Percentiles rank a stretch among this genome's conserved stretches.
Evolutionary conservation across 1,140 invertebrate species (phyloP).

Genomic region (Rhopalosiphum padi): DNA sequence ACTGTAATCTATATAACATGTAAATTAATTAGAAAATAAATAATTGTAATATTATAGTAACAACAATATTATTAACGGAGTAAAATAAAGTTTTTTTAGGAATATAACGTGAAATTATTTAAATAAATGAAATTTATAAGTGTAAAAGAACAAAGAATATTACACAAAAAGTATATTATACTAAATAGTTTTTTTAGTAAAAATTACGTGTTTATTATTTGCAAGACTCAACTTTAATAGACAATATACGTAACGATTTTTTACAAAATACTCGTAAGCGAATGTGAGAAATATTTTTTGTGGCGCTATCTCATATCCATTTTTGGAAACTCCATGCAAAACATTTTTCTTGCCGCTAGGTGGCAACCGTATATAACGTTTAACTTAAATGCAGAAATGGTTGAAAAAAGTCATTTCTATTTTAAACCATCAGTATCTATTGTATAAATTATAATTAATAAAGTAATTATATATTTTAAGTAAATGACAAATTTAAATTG

Average conservation of each 20-base stretch:
- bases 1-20: too few relatives aligned
- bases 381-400: background rate
- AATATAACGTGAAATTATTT: background rate
- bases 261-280: background rate
- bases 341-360: background rate
- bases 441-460: too few relatives aligned
- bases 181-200: too few relatives aligned
- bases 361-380: background rate
- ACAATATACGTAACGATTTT: background rate
- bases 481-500: too few relatives aligned
- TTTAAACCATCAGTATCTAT: background rate
- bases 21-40: too few relatives aligned
- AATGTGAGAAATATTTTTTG: background rate
- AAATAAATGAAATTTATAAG: background rate
- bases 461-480: too few relatives aligned
- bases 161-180: too few relatives aligned
- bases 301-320: background rate
- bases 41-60: too few relatives aligned
- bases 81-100: too few relatives aligned
- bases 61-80: too few relatives aligned
- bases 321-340: background rate
- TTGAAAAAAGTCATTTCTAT: background rate
- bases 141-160: background rate
- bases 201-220: background rate
- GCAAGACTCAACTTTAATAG: background rate